Evolutionary conservation across 2,113 vertebrate genomes (phyloP).

Genomic region (Hiodon alosoides): DNA sequence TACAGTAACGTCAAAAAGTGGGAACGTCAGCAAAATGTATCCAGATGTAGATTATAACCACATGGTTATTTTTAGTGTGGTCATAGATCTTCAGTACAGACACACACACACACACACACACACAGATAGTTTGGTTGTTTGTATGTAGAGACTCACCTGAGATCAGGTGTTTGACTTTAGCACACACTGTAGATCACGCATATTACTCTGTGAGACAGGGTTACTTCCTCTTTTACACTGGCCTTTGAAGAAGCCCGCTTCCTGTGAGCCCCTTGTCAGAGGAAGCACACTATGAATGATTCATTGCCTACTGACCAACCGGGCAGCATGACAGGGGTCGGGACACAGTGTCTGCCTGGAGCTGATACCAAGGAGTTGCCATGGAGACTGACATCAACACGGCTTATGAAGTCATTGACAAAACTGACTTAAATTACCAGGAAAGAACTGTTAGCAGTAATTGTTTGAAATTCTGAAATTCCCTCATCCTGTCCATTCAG

Average conservation of each 20-base stretch:
- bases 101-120: too few species aligned
- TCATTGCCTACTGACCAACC: slow-evolving; percentile 55
- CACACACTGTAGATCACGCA: not conserved
- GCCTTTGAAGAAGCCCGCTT: not conserved
- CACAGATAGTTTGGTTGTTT: too few species aligned
- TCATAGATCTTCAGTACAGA: too few species aligned
- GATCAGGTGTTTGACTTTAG: slow-evolving; percentile 7
- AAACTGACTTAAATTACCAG: not conserved
- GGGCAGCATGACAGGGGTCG: slow-evolving; percentile 38
- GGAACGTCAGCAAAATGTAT: too few species aligned
- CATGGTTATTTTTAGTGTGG: too few species aligned
- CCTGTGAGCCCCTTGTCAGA: not conserved
- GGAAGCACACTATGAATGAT: slow-evolving; percentile 55
- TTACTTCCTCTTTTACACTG: not conserved
- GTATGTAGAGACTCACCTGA: not conserved
- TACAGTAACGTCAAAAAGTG: too few species aligned
- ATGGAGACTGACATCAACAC: slow-evolving; percentile 50
- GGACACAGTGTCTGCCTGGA: slow-evolving; percentile 38
- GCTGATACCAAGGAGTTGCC: slow-evolving; percentile 40
- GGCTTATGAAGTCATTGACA: slow-evolving; percentile 42
- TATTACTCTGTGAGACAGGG: not conserved
- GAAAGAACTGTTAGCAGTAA: not conserved
- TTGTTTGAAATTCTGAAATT: not conserved
- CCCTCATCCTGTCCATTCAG: too few species aligned
- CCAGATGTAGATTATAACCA: too few species aligned